A percentile compares a stretch with the other conserved stretches of the same genome.
phyloP scores from a whole-genome alignment of 2,113 vertebrate species.

The Sminthopsis crassicaudata region DNA sequence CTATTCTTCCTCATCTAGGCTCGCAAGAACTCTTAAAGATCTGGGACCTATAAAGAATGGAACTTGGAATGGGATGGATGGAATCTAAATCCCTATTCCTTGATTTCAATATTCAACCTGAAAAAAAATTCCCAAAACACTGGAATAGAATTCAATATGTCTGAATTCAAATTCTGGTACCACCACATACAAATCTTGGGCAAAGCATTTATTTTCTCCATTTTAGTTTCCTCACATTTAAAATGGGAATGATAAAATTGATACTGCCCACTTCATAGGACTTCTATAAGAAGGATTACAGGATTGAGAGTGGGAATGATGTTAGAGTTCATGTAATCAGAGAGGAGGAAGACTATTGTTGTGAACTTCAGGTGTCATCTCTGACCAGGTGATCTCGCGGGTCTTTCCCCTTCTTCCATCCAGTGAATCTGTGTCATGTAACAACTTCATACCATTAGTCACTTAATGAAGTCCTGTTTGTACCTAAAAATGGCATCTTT shows the following conservation, averaged over 20 bases:
- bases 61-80: not conserved
- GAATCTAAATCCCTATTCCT: not conserved
- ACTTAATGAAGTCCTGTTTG: not conserved
- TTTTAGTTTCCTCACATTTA: not conserved
- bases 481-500: not conserved
- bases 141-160: not conserved
- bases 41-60: not conserved
- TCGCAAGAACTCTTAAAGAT: not conserved
- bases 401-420: not conserved
- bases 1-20: not conserved
- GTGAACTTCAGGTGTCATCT: not conserved
- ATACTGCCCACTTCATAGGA: not conserved
- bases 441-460: not conserved
- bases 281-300: not conserved
- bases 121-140: not conserved
- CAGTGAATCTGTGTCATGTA: not conserved
- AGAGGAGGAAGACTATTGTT: not conserved
- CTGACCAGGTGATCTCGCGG: not conserved
- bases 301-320: not conserved
- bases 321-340: not conserved
- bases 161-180: not conserved
- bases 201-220: not conserved
- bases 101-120: not conserved
- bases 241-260: not conserved
- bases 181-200: not conserved